These are phyloP conservation scores for Drosophila algonquin DNA, from an alignment of 2,888 invertebrate species.

Conservation along the genomic window DNA sequence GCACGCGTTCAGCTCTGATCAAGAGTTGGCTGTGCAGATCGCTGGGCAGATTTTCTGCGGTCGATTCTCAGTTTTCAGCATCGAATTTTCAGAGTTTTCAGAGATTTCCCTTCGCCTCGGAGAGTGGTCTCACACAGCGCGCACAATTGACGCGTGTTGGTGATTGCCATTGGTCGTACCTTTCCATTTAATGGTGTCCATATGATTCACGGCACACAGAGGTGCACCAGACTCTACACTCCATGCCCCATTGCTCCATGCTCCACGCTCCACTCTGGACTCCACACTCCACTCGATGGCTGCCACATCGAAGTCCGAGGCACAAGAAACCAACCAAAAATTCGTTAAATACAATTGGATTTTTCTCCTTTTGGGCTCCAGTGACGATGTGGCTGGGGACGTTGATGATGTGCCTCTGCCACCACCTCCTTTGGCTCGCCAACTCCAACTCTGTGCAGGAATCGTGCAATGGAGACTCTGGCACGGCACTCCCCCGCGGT, in stretches of 20 bases:
- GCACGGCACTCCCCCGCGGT: constrained; percentile 74
- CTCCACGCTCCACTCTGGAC: constrained; percentile 44
- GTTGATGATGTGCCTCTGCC: constrained; percentile 70
- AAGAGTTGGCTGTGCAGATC: constrained; percentile 17
- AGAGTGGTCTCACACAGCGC: constrained; percentile 69
- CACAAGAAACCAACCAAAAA: constrained; percentile 60
- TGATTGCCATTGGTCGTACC: constrained; percentile 68
- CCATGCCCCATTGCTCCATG: constrained; percentile 28
- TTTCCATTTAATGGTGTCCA: constrained; percentile 80
- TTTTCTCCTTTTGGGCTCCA: constrained; percentile 66
- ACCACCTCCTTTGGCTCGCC: constrained; percentile 64
- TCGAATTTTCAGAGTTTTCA: constrained; percentile 14
- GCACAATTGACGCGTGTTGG: constrained; percentile 78
- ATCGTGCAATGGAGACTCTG: constrained; percentile 60
- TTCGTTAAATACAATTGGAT: constrained; percentile 81
- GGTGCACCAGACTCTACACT: constrained; percentile 8
- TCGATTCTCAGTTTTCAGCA: constrained; percentile 33
- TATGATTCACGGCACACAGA: constrained; percentile 76
- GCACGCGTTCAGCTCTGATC: constrained; percentile 32
- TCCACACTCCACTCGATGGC: constrained; percentile 33
- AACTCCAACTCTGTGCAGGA: constrained; percentile 37
- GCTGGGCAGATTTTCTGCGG: constrained; percentile 36
- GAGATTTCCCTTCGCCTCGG: constrained; percentile 30
- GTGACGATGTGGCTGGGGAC: constrained; percentile 63
- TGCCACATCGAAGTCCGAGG: constrained; percentile 54